Evolutionary conservation across 1,140 invertebrate species (phyloP), one percentile per base, ranked within the genome.

Genomic region (Sinella curviseta): DNA sequence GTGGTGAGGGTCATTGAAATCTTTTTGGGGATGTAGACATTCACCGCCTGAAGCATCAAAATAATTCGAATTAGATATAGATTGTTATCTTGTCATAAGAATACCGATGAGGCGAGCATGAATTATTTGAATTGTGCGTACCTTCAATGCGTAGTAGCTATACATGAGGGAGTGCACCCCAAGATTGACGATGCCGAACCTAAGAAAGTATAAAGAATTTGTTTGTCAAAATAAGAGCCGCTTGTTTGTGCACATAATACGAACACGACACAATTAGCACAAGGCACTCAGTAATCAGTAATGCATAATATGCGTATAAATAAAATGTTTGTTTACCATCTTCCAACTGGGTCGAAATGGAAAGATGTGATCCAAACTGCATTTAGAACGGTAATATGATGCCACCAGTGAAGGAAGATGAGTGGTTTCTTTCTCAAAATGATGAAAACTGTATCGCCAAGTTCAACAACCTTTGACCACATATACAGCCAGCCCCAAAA

Each of bases 311-410:
- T n/a, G n/a, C n/a, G n/a, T n/a, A n/a, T n/a, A n/a, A n/a, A n/a
- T n/a, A n/a, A n/a, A n/a, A n/a, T n/a, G n/a, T n/a, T n/a, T n/a
- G 17, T 17, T 8, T 48, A 48, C 97, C 97, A 99, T 67, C 96
- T 90, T 57, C 95, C 97, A 12, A 95, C 95, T 14, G 96, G 93
- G 16, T 95, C 97, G 88, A 97, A 96, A 86, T 98, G 95, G 17
- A 94, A 93, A 88, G 97, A 98, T 4, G 94, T 96, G 88, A 97
- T 98, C 97, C 97, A 99, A 1, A 94, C 94, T 88, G 98, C 99
- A 31, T 98, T 90, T 35, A 99, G 90, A 26, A 94, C 94, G 0
- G 94, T 95, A 85, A 94, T 94, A 86, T 95, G 94, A 84, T 95
- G 94, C 85, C 30, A 74, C 96, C 96, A 97, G 87, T 99, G 97